phyloP scores from a whole-genome alignment of 2,888 invertebrate species.

The Ophion obscuratus region DNA sequence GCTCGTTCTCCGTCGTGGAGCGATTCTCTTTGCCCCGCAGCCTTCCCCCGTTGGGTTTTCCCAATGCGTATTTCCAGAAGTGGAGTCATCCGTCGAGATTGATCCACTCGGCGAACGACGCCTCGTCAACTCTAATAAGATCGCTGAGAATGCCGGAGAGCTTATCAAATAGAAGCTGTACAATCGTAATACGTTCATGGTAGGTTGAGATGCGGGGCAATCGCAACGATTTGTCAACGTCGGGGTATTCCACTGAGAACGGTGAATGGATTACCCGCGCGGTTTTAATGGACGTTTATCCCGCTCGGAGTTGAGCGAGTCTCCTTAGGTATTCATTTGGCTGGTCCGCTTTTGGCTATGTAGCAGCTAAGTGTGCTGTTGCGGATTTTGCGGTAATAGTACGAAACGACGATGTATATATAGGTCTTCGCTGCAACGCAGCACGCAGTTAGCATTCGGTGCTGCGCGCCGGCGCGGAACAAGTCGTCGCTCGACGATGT shows the following conservation, averaged over 20 bases:
- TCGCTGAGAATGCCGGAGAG: neutral
- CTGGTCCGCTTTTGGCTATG: constrained; percentile 16
- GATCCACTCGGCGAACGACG: neutral
- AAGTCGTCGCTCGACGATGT: constrained; percentile 52
- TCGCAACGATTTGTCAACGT: constrained; percentile 43
- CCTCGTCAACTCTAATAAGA: neutral
- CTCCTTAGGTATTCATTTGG: constrained; percentile 46
- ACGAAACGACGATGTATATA: constrained; percentile 22
- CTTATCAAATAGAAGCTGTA: constrained; percentile 8
- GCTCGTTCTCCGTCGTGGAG: neutral
- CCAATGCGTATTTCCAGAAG: constrained; percentile 6
- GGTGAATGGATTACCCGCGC: constrained; percentile 60
- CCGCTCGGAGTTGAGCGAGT: constrained; percentile 50
- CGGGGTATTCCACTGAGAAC: constrained; percentile 20
- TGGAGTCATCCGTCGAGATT: constrained; percentile 18
- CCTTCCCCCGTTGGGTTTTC: constrained; percentile 6
- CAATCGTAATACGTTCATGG: neutral
- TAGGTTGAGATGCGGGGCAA: neutral
- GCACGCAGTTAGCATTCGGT: constrained; percentile 25
- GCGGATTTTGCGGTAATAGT: constrained; percentile 59
- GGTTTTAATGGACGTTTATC: constrained; percentile 57
- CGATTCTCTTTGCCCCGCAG: neutral
- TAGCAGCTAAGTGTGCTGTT: neutral
- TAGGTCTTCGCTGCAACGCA: constrained; percentile 44
- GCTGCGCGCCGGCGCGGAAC: constrained; percentile 64